A percentile compares a stretch with the other conserved stretches of the same genome.
These are phyloP conservation scores for Ursus arctos DNA, from an alignment of 2,113 vertebrate species.

Conservation along the genomic window DNA sequence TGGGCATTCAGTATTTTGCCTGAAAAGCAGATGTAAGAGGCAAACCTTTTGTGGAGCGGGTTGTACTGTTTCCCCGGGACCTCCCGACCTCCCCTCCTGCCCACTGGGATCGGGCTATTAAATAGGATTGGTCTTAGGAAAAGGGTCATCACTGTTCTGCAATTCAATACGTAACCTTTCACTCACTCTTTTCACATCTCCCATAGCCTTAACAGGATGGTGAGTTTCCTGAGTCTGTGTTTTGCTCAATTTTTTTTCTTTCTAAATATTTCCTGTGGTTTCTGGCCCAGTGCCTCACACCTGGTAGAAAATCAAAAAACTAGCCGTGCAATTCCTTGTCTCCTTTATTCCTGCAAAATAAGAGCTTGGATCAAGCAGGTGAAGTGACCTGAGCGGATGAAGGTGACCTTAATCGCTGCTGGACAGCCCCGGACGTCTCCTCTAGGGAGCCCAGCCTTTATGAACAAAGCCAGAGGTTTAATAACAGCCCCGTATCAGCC, in stretches of 20 bases:
- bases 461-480: background rate
- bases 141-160: background rate
- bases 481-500: rapidly evolving
- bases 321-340: background rate
- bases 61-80: background rate
- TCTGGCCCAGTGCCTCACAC: background rate
- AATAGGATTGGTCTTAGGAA: background rate
- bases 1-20: background rate
- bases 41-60: background rate
- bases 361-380: background rate
- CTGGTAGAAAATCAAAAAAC: conserved; percentile 24
- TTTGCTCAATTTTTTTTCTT: background rate
- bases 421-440: background rate
- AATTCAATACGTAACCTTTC: background rate
- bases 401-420: background rate
- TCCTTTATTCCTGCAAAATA: background rate
- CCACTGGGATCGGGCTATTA: background rate
- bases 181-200: background rate
- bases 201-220: background rate
- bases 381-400: background rate
- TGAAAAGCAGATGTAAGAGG: background rate
- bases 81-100: background rate
- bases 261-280: conserved; percentile 26
- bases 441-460: background rate
- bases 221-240: background rate